phyloP scores from a whole-genome alignment of 2,888 invertebrate genomes.

The Netelia inedita region DNA sequence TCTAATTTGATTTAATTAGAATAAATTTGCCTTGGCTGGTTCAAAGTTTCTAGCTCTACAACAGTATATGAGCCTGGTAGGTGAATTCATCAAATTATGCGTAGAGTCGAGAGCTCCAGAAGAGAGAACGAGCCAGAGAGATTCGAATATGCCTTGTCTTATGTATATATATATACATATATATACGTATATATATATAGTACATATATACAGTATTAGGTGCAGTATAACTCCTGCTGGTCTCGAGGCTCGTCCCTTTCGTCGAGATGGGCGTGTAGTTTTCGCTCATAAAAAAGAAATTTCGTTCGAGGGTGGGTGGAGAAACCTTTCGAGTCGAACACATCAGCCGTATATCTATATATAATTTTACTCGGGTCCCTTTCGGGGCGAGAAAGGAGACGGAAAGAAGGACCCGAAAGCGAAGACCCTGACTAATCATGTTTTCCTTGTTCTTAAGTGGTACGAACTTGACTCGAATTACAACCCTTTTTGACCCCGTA shows the following conservation, averaged over 20 bases:
- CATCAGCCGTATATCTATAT: neutral
- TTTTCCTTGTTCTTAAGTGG: constrained; percentile 76
- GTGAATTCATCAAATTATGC: constrained; percentile 83
- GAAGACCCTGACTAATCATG: constrained; percentile 71
- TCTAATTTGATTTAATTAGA: constrained; percentile 84
- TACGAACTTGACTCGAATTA: constrained; percentile 77
- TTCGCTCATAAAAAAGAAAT: constrained; percentile 49
- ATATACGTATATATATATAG: constrained; percentile 6
- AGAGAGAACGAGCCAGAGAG: constrained; percentile 44
- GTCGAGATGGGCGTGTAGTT: constrained; percentile 4
- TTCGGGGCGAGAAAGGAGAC: neutral
- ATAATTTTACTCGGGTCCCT: neutral
- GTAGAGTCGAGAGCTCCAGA: constrained; percentile 72
- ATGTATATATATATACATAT: neutral
- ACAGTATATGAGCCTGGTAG: constrained; percentile 81
- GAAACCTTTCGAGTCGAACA: neutral
- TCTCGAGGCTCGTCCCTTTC: constrained; percentile 9
- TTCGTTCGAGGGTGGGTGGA: constrained; percentile 61
- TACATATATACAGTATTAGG: constrained; percentile 37
- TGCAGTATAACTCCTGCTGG: constrained; percentile 33
- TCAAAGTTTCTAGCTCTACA: constrained; percentile 80
- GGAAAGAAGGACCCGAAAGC: neutral
- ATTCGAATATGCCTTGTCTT: constrained; percentile 23
- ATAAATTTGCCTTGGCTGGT: constrained; percentile 80
- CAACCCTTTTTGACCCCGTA: constrained; percentile 73